These are phyloP conservation scores for Melipona bicolor DNA, from an alignment of 2,888 invertebrate species.

Conservation along the genomic window DNA sequence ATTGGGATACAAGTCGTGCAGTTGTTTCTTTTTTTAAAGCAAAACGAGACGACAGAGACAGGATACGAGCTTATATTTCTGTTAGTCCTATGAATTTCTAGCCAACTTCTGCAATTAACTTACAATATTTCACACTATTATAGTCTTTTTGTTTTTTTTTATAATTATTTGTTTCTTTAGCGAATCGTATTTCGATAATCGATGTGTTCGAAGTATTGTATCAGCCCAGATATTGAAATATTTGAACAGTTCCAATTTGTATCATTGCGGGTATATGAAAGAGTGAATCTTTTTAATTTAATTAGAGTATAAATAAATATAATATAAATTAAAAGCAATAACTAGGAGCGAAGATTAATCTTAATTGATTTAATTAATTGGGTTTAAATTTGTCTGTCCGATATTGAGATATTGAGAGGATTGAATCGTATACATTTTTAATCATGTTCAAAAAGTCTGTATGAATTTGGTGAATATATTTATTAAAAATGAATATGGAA, in stretches of 20 bases:
- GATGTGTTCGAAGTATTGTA: background rate
- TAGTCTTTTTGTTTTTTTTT: background rate
- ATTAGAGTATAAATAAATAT: too few species aligned
- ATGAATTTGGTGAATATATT: too few species aligned
- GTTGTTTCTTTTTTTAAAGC: conserved; percentile 30
- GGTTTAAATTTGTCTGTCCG: too few species aligned
- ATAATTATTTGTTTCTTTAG: background rate
- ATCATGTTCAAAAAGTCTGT: too few species aligned
- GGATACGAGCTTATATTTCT: conserved; percentile 47
- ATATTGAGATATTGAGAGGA: too few species aligned
- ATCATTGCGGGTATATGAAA: too few species aligned
- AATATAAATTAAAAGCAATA: too few species aligned
- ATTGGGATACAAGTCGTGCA: background rate
- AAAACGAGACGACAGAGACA: conserved; percentile 28
- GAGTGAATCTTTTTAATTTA: too few species aligned
- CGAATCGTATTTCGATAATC: background rate
- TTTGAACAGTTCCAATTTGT: background rate
- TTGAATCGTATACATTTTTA: too few species aligned
- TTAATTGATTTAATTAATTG: too few species aligned
- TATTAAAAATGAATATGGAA: too few species aligned
- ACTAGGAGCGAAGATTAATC: too few species aligned
- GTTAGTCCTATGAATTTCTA: conserved; percentile 50
- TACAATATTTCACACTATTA: conserved; percentile 15
- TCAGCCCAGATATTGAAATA: background rate
- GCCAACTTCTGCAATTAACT: conserved; percentile 37